phyloP scores from a whole-genome alignment of 2,113 vertebrate genomes.

The Spheniscus mendiculus region DNA sequence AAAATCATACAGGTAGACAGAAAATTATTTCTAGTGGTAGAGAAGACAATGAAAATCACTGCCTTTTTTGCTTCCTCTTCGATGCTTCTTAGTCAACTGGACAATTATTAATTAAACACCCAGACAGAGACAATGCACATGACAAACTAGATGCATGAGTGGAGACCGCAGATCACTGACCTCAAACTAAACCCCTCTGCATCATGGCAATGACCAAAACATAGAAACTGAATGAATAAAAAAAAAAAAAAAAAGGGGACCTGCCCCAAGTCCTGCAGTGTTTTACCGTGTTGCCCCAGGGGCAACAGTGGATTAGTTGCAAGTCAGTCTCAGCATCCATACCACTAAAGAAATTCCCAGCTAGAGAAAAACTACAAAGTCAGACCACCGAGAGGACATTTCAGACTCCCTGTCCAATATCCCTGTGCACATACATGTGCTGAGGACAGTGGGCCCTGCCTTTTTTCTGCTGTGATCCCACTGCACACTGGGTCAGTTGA shows the following conservation, averaged over 20 bases:
- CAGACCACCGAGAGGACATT: neutral
- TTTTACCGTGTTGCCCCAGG: neutral
- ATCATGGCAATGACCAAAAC: neutral
- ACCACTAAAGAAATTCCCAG: neutral
- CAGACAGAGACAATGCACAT: neutral
- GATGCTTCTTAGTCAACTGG: neutral
- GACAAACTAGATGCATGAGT: neutral
- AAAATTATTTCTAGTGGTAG: neutral
- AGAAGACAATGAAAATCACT: neutral
- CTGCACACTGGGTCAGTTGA: neutral
- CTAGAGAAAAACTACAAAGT: neutral
- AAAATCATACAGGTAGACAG: neutral
- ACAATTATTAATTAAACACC: neutral
- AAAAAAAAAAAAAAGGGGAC: too few species aligned
- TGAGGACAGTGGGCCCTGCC: neutral
- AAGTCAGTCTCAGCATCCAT: neutral
- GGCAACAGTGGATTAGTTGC: neutral
- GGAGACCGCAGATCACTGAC: neutral
- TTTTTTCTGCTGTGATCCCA: neutral
- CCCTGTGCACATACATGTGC: neutral
- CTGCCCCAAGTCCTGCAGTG: neutral
- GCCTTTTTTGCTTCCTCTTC: neutral
- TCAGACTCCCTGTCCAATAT: neutral
- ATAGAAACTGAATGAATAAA: neutral
- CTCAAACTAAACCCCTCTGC: neutral